A percentile compares a stretch with the other conserved stretches of the same genome.
These are phyloP conservation scores for Pristionchus entomophagus DNA, from an alignment of 2,888 invertebrate species.

Conservation along the genomic window DNA sequence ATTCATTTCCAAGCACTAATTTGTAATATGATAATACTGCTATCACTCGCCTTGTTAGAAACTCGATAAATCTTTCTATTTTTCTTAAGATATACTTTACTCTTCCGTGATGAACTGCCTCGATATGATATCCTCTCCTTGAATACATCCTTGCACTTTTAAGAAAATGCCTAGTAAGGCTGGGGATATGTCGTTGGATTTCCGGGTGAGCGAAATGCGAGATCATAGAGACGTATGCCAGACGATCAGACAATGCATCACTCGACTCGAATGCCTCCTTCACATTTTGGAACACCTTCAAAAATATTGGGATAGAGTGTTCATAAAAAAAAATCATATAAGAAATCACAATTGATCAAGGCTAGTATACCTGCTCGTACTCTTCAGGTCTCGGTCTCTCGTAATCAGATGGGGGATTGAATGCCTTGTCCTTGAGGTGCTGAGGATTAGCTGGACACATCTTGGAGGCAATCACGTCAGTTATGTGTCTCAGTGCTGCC, in stretches of 20 bases:
- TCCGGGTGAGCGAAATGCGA: neutral
- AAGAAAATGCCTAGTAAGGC: too few relatives aligned
- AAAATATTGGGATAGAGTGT: neutral
- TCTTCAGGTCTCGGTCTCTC: too few relatives aligned
- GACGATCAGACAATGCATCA: too few relatives aligned
- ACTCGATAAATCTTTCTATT: neutral
- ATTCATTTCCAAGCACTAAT: too few relatives aligned
- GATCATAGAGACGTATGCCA: neutral
- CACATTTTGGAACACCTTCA: too few relatives aligned
- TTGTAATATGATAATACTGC: too few relatives aligned
- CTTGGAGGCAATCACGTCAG: neutral
- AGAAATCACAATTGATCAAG: neutral
- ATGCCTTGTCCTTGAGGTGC: neutral
- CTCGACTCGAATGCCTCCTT: too few relatives aligned
- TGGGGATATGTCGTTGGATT: neutral
- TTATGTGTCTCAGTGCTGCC: neutral
- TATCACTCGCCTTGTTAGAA: neutral
- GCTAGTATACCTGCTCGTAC: too few relatives aligned
- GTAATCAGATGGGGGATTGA: neutral
- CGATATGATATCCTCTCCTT: neutral
- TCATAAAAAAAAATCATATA: neutral
- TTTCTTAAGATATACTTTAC: neutral
- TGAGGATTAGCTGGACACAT: neutral
- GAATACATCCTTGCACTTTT: neutral
- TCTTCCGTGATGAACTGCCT: neutral